phyloP scores from a whole-genome alignment of 2,113 vertebrate species.

The Embiotoca jacksoni region DNA sequence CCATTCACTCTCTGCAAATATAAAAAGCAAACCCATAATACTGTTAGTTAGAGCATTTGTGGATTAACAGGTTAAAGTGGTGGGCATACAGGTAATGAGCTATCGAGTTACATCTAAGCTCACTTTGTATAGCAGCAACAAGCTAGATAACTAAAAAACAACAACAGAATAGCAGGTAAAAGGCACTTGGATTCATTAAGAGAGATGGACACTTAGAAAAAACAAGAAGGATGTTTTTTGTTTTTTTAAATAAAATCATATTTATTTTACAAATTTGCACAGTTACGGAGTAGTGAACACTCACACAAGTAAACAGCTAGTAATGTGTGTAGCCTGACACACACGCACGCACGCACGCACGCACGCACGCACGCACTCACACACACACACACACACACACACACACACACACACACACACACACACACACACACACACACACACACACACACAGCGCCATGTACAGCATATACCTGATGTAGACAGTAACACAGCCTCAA shows the following conservation, averaged over 20 bases:
- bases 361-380: slow-evolving; percentile 5
- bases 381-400: slow-evolving; percentile 22
- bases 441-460: too few species aligned
- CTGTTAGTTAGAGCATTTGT: too few species aligned
- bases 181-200: not conserved
- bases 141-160: too few species aligned
- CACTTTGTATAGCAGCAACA: too few species aligned
- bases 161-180: not conserved
- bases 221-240: not conserved
- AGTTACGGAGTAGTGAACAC: slow-evolving; percentile 80
- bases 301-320: slow-evolving; percentile 74
- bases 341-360: slow-evolving; percentile 37
- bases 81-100: too few species aligned
- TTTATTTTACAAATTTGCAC: slow-evolving; percentile 86
- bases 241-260: slow-evolving; percentile 83
- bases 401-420: slow-evolving; percentile 49
- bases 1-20: too few species aligned
- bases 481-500: too few species aligned
- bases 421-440: not conserved
- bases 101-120: too few species aligned
- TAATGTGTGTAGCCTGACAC: slow-evolving; percentile 76
- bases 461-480: too few species aligned
- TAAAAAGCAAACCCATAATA: too few species aligned
- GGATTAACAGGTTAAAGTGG: too few species aligned
- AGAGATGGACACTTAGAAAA: not conserved